Base-by-base conservation (phyloP, 2,113 vertebrate genomes). In the Cryptomyrus ogoouensis region DNA sequence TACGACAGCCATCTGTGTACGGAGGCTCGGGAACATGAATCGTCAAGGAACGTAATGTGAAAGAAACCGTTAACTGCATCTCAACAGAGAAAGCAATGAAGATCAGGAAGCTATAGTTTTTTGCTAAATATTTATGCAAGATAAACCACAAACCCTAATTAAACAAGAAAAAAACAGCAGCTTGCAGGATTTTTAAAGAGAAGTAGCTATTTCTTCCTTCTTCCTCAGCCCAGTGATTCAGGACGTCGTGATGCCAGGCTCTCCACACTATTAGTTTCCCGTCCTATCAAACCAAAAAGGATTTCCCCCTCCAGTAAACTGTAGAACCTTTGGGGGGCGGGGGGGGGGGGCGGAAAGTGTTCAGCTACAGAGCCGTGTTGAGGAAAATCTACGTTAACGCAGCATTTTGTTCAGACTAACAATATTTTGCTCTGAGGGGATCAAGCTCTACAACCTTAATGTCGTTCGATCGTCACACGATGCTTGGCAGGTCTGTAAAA, bases 251-350 rank as follows among this genome's bases (percentile, higher is more conserved):
- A 27, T 49, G 35, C 53, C 56, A 44, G 89, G 15, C 12, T 49
- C 35, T 52, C 87, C 62, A 88, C 17, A 39, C 27, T 13, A 77
- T 88, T 87, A 44, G 27, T 56, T 44, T 80, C 27, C 21, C 7
- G 5, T 90, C 46, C 46, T 56, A 17, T 77, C 46, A 87, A 53
- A 19, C 58, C 27, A 50, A 88, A 74, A 88, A 77, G 66, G 7
- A 90, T 88, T 88, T 90, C 88, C 89, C 49, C 56, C 58, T 77
- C 58, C 66, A 90, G 84, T 90, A 88, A 88, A 42, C 89, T 52
- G 58, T 24, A 88, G 49, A 53, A 50, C 3, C 66, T 77, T 77
- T 39, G 9, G 10, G 31, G 31, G 31, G n/a, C 27, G 10, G n/a
- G 31, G 31, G n/a, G 62, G 10, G n/a, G 62, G 70, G n/a, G 31